Percentiles rank a stretch among this genome's conserved stretches.
Conservation (phyloP, 2,113 vertebrate genomes). For the Myiozetetes cayanensis region DNA sequence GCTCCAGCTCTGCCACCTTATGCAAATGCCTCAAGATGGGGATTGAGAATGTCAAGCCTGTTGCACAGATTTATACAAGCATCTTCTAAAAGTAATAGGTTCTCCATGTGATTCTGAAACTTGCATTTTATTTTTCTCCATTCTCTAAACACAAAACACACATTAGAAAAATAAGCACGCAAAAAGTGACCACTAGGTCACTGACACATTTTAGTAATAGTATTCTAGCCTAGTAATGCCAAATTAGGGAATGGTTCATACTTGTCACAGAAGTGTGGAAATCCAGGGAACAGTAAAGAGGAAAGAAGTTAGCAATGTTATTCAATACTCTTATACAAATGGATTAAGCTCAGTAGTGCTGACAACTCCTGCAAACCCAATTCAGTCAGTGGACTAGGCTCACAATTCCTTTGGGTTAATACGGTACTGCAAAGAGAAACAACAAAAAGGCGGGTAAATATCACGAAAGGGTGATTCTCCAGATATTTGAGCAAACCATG, state of each 20-base stretch:
- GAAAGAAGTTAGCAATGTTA: neutral
- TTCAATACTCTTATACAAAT: neutral
- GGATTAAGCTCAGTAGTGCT: neutral
- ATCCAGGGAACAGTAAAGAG: neutral
- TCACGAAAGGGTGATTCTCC: neutral
- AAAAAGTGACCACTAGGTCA: neutral
- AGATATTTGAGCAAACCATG: neutral
- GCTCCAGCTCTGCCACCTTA: neutral
- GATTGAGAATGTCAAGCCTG: neutral
- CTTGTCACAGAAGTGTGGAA: neutral
- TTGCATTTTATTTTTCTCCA: neutral
- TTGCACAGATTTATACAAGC: neutral
- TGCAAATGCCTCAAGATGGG: neutral
- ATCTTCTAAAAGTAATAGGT: neutral
- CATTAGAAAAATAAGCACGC: neutral
- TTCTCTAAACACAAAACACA: neutral
- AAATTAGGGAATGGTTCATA: neutral
- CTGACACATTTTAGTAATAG: neutral
- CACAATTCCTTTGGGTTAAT: accelerated
- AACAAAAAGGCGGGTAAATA: neutral
- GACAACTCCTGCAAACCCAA: neutral
- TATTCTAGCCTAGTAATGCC: neutral
- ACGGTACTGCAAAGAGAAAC: neutral
- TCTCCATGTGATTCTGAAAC: neutral
- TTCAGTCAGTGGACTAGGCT: neutral